Percentiles rank a stretch among this genome's conserved stretches.
phyloP scores from a whole-genome alignment of 1,140 invertebrate genomes.

The Sitophilus oryzae region DNA sequence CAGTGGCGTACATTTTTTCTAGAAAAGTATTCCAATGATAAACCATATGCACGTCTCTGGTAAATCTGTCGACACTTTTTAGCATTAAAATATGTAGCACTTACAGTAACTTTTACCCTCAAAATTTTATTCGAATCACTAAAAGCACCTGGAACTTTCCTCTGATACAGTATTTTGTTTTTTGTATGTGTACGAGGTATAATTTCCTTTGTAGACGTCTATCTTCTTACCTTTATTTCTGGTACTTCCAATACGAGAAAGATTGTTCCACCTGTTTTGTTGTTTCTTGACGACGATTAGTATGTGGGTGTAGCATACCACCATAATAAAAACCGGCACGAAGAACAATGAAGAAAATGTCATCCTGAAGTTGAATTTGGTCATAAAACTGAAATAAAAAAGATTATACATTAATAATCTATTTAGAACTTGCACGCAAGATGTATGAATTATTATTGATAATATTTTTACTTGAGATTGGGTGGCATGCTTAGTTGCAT shows the following conservation, averaged over 20 bases:
- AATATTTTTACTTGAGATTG: too few species aligned
- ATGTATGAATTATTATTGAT: too few species aligned
- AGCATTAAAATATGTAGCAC: too few species aligned
- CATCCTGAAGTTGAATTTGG: conserved; percentile 44
- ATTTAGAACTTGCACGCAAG: background rate
- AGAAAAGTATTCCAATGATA: too few species aligned
- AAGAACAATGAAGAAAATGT: conserved; percentile 48
- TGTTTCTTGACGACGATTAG: conserved; percentile 52
- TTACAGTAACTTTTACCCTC: too few species aligned
- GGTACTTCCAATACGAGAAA: conserved; percentile 40
- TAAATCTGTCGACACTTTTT: too few species aligned
- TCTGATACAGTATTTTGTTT: background rate
- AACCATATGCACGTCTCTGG: too few species aligned
- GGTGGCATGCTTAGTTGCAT: too few species aligned
- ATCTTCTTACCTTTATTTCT: conserved; percentile 21
- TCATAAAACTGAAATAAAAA: conserved; percentile 24
- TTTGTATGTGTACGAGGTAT: background rate
- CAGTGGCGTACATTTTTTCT: too few species aligned
- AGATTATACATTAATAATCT: background rate
- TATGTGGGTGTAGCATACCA: conserved; percentile 55
- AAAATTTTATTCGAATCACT: too few species aligned
- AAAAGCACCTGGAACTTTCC: too few species aligned
- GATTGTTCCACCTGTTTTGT: conserved; percentile 46
- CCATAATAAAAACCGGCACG: conserved; percentile 51
- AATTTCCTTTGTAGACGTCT: too few species aligned